Base-by-base conservation (phyloP, 2,888 invertebrate genomes). In the Microplitis deprimator region DNA sequence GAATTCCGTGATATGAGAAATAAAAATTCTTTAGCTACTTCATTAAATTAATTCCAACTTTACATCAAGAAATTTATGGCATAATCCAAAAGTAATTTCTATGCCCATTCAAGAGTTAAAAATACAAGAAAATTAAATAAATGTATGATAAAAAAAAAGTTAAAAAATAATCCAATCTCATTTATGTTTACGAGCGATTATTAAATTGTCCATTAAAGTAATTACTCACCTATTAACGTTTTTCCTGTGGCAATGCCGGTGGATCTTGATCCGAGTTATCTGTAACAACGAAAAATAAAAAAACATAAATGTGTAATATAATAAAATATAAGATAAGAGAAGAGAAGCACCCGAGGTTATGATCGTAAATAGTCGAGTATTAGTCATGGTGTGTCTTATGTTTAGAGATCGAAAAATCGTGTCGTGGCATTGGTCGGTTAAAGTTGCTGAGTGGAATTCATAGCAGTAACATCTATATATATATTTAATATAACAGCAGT, bases 321-420 rank as follows among this genome's bases (percentile, higher is more conserved):
- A 17, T 50, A 50, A 50, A 50, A 50, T 50, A 50, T 13, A 50
- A 50, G 8, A 50, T 50, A 50, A 50, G 50, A 50, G 8, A 50
- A 50, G 17, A 20, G 20, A 17, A 17, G 17, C 64, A 41, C 20
- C 69, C 17, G 17, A 61, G 60, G 76, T 65, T 50, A 50, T 50
- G 50, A 13, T 79, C 79, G 77, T 79, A 79, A 79, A 80, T 81
- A 77, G 76, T 77, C 76, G 76, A 60, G 78, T 76, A 74, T 81
- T 81, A 81, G 72, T 81, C 81, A 81, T 78, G 50, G 13, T 40
- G 16, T 72, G 64, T 59, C 69, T 60, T 50, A 50, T 50, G 17
- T 74, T 17, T 39, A n/a, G 17, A 68, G 39, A 40, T 65, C 67
- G 41, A 72, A 72, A 67, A 59, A 7, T 29, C 17, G 65, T 38